Evolutionary conservation across 1,140 invertebrate genomes (phyloP), one percentile per base, ranked within the genome.

Genomic region (Drosophila bipectinata): DNA sequence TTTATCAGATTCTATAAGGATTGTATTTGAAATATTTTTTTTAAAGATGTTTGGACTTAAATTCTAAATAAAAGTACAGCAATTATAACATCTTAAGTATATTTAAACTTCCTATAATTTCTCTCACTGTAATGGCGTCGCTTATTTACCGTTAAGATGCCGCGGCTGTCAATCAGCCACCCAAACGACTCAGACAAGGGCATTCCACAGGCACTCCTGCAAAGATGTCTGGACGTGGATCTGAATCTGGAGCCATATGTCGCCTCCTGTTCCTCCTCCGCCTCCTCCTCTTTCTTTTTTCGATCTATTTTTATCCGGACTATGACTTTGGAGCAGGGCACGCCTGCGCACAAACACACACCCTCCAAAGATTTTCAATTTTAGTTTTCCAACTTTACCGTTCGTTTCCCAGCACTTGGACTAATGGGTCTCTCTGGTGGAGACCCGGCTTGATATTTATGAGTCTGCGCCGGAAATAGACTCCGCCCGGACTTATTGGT

Each of bases 121-220:
- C 34, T 24, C 9, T 4, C 57, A n/a, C 32, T 55, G 63, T 37
- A 61, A 79, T 77, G 61, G 47, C 81, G 61, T 87, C 72, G 81
- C 79, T 78, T 78, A 85, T 87, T 85, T 88, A 82, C 82, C 82
- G 82, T 85, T 87, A 79, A 87, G 83, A 64, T 72, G 69, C 77
- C 75, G 54, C 49, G 66, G 68, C 80, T 78, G 83, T 89, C 84
- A 84, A 75, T 88, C 83, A 77, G 41, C 54, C 74, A 52, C 68
- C 78, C 61, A 58, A 75, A 54, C 57, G 28, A 47, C 39, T 32
- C 54, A 66, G 60, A 75, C 76, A 52, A 32, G 53, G 39, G 72
- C 80, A 90, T 90, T 90, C 85, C 81, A 74, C 34, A 74, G 67
- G 87, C 81, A 80, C 81, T 87, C 87, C 87, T 85, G 79, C 79